Evolutionary conservation across 1,140 invertebrate genomes (phyloP).

Genomic region (Geopemphigus sp.): DNA sequence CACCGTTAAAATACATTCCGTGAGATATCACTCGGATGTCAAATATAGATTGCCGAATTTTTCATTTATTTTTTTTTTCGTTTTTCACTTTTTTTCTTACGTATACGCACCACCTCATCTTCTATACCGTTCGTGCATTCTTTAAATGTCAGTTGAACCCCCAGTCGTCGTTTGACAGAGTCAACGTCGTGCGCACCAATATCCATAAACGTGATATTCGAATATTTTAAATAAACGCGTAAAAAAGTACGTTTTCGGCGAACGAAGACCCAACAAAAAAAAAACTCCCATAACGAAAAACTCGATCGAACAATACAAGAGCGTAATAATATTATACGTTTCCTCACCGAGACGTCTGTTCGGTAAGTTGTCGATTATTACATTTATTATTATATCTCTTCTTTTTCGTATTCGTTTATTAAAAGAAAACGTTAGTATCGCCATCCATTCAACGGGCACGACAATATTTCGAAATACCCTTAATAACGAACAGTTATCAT

Average conservation of each 20-base stretch:
- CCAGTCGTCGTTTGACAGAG: not conserved
- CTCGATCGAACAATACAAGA: not conserved
- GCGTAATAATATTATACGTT: no score
- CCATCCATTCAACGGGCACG: no score
- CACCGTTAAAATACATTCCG: slow-evolving; percentile 41
- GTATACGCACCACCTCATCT: not conserved
- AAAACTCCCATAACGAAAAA: not conserved
- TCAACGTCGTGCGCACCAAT: slow-evolving; percentile 2
- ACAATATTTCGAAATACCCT: no score
- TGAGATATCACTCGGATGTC: slow-evolving; percentile 40
- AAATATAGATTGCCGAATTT: slow-evolving; percentile 47
- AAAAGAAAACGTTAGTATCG: not conserved
- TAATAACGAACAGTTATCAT: no score
- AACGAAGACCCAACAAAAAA: not conserved
- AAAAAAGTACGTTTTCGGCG: not conserved
- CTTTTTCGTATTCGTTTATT: not conserved
- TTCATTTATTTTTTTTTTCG: slow-evolving; percentile 27
- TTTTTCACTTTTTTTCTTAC: not conserved
- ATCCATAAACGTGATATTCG: slow-evolving; percentile 2
- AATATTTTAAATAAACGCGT: slow-evolving; percentile 17
- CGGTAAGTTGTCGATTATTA: not conserved
- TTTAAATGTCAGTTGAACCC: not conserved
- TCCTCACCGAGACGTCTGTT: not conserved
- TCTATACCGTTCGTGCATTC: not conserved
- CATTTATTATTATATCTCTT: not conserved